Evolutionary conservation across 2,113 vertebrate genomes (phyloP), one percentile per base, ranked within the genome.

Genomic region (Stercorarius parasiticus): DNA sequence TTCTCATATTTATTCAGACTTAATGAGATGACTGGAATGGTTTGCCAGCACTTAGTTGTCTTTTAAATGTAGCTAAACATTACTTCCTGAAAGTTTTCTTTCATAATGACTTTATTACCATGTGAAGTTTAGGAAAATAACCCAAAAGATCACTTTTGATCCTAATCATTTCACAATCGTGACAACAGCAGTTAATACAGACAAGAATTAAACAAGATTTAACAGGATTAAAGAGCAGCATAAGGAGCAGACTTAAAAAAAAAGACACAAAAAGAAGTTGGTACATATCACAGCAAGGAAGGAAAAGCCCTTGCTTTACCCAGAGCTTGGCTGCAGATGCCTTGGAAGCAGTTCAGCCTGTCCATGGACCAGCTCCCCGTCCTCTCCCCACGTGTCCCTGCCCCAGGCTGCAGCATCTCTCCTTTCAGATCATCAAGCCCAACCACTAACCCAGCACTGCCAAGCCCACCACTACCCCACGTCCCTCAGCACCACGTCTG

Each of bases 1-100:
- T 96, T 97, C 82, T 88, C 91, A 64, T 95, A 78, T 98, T 97
- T 95, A 97, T 86, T 97, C 93, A 96, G 88, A 47, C 53, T 96
- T 97, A 97, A 96, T 97, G 87, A 98, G 93, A 83, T 77, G 96
- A 73, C 74, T 82, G 95, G 79, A 90, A 58, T 55, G 34, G 53
- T 45, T 88, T 94, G 83, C 83, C 61, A 86, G 94, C 71, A 62
- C 8, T 43, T 80, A 59, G 61, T 14, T 74, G 77, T 64, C 88
- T 76, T 88, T 47, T 55, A 30, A 88, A 80, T 45, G 55, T 58
- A 86, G 70, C 56, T 95, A 34, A 88, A 42, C 30, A 42, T 70
- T 6, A 0, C 21, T 47, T 67, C 69, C 43, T 30, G 58, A 76
- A 94, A 90, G 23, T 42, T 61, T 66, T 11, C 82, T 95, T 86